phyloP scores from a whole-genome alignment of 2,888 invertebrate species.

The Blastobasis lacticolella region DNA sequence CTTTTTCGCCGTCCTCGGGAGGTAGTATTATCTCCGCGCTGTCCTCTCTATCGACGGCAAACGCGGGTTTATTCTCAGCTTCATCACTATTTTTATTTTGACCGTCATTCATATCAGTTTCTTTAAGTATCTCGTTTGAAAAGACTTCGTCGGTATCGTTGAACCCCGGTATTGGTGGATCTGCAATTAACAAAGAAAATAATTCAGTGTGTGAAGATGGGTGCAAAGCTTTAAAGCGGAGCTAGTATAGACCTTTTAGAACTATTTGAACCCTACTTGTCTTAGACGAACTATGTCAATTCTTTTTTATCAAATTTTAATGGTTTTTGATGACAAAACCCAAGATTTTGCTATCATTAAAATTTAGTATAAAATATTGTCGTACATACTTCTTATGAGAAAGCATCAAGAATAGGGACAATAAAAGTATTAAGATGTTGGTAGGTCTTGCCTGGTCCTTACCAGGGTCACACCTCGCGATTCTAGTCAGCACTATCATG shows the following conservation, averaged over 20 bases:
- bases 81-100: not conserved
- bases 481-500: no score
- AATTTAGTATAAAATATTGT: not conserved
- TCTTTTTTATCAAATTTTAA: not conserved
- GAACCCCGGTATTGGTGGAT: slow-evolving; percentile 1
- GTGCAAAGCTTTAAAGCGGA: not conserved
- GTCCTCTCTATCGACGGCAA: slow-evolving; percentile 17
- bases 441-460: no score
- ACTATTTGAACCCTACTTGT: not conserved
- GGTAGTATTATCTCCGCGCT: slow-evolving; percentile 21
- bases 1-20: slow-evolving; percentile 1
- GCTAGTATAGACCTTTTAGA: not conserved
- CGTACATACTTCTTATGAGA: not conserved
- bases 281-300: not conserved
- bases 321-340: not conserved
- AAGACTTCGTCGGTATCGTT: not conserved
- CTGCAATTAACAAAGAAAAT: slow-evolving; percentile 2
- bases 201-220: not conserved
- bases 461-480: no score
- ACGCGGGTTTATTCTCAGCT: not conserved
- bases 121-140: not conserved
- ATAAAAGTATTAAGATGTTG: no score
- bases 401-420: no score
- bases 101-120: not conserved
- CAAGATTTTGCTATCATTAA: not conserved